A percentile compares a stretch with the other conserved stretches of the same genome.
These are phyloP conservation scores for Theodoxus fluviatilis DNA, from an alignment of 2,888 invertebrate genomes.

Conservation along the genomic window DNA sequence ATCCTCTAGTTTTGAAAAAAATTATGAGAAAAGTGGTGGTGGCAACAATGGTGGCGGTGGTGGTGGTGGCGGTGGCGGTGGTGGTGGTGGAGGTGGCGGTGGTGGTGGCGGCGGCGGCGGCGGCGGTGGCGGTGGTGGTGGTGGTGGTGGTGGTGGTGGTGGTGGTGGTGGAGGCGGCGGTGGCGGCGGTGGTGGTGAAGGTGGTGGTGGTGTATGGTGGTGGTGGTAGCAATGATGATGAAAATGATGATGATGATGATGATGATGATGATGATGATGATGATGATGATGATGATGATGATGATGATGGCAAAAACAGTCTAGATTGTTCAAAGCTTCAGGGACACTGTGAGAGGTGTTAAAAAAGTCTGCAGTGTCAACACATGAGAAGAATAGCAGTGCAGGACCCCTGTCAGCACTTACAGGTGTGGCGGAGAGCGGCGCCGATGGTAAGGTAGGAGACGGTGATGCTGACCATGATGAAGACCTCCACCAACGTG, in stretches of 20 bases:
- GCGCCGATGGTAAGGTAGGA: conserved; percentile 62
- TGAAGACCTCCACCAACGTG: conserved; percentile 58
- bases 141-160: conserved; percentile 25
- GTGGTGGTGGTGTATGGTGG: neutral
- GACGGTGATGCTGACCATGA: conserved; percentile 63
- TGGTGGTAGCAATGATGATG: neutral
- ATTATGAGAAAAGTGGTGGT: too few species aligned
- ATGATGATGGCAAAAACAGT: conserved; percentile 3
- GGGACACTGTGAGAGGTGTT: conserved; percentile 30
- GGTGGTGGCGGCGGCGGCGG: conserved; percentile 20
- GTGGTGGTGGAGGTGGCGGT: conserved; percentile 10
- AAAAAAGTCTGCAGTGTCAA: conserved; percentile 51
- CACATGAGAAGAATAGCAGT: neutral
- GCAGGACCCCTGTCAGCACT: conserved; percentile 32
- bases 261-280: conserved; percentile 14
- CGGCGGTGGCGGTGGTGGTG: conserved; percentile 23
- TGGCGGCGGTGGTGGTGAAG: neutral
- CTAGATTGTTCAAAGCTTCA: neutral
- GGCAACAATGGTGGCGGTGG: neutral
- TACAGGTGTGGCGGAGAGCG: conserved; percentile 62
- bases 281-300: conserved; percentile 29
- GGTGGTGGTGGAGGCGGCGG: conserved; percentile 26
- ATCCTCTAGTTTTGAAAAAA: too few species aligned
- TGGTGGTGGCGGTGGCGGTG: neutral
- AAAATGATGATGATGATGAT: neutral